Conservation (phyloP, 2,797 vertebrate genomes). For the Nannoperca australis region DNA sequence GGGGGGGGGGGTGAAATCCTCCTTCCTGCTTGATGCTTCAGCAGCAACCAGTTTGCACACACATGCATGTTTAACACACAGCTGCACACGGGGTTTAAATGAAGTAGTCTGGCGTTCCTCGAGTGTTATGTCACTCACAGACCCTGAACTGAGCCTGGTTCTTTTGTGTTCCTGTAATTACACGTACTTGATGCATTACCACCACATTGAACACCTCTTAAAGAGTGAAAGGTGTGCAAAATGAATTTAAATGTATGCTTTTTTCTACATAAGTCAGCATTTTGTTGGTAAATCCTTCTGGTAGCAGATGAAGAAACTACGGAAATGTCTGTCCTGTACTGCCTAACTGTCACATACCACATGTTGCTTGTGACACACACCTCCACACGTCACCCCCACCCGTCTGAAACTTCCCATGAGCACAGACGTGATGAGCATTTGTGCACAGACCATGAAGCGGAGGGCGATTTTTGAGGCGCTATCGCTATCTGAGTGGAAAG, state of each 20-base stretch:
- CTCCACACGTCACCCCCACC: constrained; percentile 19
- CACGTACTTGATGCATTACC: neutral
- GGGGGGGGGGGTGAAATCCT: constrained; percentile 23
- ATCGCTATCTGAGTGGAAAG: constrained; percentile 79
- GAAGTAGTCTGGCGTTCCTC: neutral
- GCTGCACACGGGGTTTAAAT: constrained; percentile 44
- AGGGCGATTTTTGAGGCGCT: constrained; percentile 71
- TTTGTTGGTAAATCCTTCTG: neutral
- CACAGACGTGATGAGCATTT: constrained; percentile 52
- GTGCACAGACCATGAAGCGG: constrained; percentile 72
- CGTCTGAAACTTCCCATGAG: constrained; percentile 48
- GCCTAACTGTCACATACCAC: constrained; percentile 19
- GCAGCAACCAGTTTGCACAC: constrained; percentile 38
- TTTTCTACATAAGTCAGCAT: neutral
- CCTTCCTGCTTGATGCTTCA: constrained; percentile 39
- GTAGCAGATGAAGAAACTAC: neutral
- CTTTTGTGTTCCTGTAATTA: constrained; percentile 12
- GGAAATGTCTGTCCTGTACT: neutral
- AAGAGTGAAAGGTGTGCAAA: neutral
- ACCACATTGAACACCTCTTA: neutral
- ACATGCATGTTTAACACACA: constrained; percentile 49
- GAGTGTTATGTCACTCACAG: neutral
- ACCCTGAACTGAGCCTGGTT: neutral
- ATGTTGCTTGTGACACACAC: constrained; percentile 26
- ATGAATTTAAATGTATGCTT: neutral